Base-by-base conservation (phyloP, 35 echinoderm and acorn worm genomes). In the Diadema setosum region DNA sequence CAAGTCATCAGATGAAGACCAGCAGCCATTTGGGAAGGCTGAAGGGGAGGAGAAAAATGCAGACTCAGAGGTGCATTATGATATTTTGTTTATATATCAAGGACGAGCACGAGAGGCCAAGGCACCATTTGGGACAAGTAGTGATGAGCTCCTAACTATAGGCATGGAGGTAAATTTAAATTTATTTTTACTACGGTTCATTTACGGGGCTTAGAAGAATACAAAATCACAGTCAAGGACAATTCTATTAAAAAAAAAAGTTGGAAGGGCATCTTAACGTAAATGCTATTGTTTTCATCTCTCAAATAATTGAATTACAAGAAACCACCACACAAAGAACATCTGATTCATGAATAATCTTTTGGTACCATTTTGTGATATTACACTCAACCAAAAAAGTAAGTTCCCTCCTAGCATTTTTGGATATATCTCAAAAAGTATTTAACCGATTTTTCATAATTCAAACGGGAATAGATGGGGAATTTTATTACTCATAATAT, bases 121-220 rank as follows among this genome's bases (percentile, higher is more conserved):
- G 11, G 60, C 60, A 65, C 60, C 60, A 65, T 65, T 65, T 65
- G 60, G 60, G 60, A 65, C 60, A 65, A 65, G 18, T 65, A 11
- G 60, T 24, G 60, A 65, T 65, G 60, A 65, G 60, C 60, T 65
- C 60, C 60, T 65, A 65, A 65, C 60, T 65, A 65, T 50, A 50
- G 46, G 46, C 46, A 50, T 50, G 46, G 18, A 11, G 11, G 60
- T 65, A 65, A 65, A 65, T 65, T 27, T 27, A 24, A 27, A 65
- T 14, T 14, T 65, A 14, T n/a, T n/a, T 65, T 65, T 65, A 50
- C 46, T 50, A 50, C 7, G 46, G 46, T 18, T 50, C 46, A n/a
- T 9, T 50, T 50, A 50, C 46, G 18, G 46, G 7, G 46, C 18
- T 50, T 50, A 50, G 46, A 50, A 50, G 46, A 50, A 50, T 50